Evolutionary conservation across 30 jellyfish, hydroid and myxozoan genomes (phyloP), one percentile per base, ranked within the genome.

Genomic region (Nemopilema nomurai): DNA sequence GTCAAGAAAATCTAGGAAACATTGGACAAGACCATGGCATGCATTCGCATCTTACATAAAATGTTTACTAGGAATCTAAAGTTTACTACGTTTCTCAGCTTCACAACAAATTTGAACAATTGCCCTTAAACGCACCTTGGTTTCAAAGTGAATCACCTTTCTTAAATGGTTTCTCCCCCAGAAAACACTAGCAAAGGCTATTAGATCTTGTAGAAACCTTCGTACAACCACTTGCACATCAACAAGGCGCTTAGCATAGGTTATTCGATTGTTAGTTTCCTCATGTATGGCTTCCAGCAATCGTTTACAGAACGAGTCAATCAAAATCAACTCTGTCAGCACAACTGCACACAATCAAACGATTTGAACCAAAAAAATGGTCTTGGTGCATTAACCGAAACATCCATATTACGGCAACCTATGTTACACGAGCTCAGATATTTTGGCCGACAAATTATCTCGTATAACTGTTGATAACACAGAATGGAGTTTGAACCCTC

Each of bases 341-440:
- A 33, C 70, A 19, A 74, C 84, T 22, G 84, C 84, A 23, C 28
- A 1, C 1, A 18, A 20, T 49, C 49, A 25, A 74, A 74, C 49
- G 24, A 74, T 41, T 49, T 74, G n/a, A 41, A 71, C 71, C 33
- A 62, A 49, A 28, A 33, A 74, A 31, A 0, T 74, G 84, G 84
- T 29, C 49, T 20, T 74, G 84, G 71, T 74, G 84, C 3, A 74
- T 74, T 0, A 71, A 33, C 27, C 28, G 63, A 0, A 49, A 33
- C 4, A 27, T 74, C 0, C 29, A 33, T 3, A 16, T 74, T 1
- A 74, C 41, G 6, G 84, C 84, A 0, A 27, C 63, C 49, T 71
- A 74, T 20, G 28, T 74, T 13, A 71, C 84, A 1, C 71, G 84
- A 8, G 28, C 49, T 27, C 32, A 20, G 49, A 74, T n/a, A 49